Evolutionary conservation across 2,888 invertebrate genomes (phyloP), one percentile per base, ranked within the genome.

Genomic region (Phengaris alcon): DNA sequence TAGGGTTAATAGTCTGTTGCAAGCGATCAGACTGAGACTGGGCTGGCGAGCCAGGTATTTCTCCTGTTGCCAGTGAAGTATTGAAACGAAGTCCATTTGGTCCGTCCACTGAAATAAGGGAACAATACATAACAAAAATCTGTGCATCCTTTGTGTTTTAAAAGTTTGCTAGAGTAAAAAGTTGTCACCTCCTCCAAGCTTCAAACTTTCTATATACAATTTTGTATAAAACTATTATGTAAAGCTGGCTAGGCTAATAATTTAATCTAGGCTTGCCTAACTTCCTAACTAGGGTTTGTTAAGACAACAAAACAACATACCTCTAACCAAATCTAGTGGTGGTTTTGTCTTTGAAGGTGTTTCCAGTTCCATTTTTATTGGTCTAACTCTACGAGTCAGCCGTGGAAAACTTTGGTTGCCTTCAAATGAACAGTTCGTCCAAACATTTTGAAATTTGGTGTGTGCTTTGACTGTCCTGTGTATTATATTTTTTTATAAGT

Each of bases 401-500:
- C 90, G 80, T n/a, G 95, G 95, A 82, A 94, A 95, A 79, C 95
- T 95, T 85, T 95, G 95, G 85, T 95, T 95, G 35, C 89, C 91
- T 83, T 95, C 95, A 89, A 95, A 95, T 51, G 95, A 94, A 79
- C 85, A 89, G 82, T 90, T 86, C 72, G 80, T 83, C 80, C 84
- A 87, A 75, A 84, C 90, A 82, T 82, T 79, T 77, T 80, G 82
- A 76, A 83, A 81, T 78, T 84, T 85, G 68, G 79, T 78, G 73
- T 86, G 82, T 51, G 87, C 82, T 80, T 90, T 93, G 77, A 84
- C 87, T 22, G 91, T 90, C 82, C 93, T 93, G 81, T 44, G 83
- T 84, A 44, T 72, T 64, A 10, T 55, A 48, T 13, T 69, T 48
- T 51, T 48, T 5, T 3, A 48, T 48, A 4, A 8, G 48, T 4